Conservation (phyloP, 1,140 invertebrate genomes). For the Drosophila sp. region DNA sequence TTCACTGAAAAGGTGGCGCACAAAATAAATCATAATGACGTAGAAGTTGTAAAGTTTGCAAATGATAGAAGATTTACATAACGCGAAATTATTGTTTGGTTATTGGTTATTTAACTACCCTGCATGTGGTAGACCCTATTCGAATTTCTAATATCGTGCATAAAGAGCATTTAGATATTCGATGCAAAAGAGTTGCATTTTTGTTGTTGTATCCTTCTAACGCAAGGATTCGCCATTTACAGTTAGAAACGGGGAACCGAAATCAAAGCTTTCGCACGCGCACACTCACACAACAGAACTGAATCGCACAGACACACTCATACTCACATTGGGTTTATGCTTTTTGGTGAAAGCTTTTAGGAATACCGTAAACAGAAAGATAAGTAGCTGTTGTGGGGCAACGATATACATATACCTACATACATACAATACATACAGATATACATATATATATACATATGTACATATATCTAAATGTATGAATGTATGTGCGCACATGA, state of each 20-base stretch:
- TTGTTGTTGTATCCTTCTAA: background rate
- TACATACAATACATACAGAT: too few species aligned
- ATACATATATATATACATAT: background rate
- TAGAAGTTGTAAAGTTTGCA: too few species aligned
- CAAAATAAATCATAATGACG: too few species aligned
- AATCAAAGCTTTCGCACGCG: constrained; percentile 50
- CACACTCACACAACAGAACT: constrained; percentile 40
- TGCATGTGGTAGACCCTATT: too few species aligned
- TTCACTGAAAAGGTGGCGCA: too few species aligned
- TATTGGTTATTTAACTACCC: too few species aligned
- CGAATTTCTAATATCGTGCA: too few species aligned
- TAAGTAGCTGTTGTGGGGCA: constrained; percentile 21
- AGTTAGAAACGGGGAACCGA: constrained; percentile 15
- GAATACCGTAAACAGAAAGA: constrained; percentile 18
- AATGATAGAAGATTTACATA: too few species aligned
- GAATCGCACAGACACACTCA: constrained; percentile 25
- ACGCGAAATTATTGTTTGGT: too few species aligned
- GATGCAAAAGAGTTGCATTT: background rate
- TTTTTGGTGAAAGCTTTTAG: constrained; percentile 38
- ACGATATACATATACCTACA: constrained; percentile 3
- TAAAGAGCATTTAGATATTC: background rate
- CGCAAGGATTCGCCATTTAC: constrained; percentile 18
- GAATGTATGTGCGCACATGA: too few species aligned
- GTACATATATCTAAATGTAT: too few species aligned
- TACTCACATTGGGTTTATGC: constrained; percentile 27